These are phyloP conservation scores for Wiebesia pumilae DNA, from an alignment of 1,140 invertebrate genomes.

Conservation along the genomic window DNA sequence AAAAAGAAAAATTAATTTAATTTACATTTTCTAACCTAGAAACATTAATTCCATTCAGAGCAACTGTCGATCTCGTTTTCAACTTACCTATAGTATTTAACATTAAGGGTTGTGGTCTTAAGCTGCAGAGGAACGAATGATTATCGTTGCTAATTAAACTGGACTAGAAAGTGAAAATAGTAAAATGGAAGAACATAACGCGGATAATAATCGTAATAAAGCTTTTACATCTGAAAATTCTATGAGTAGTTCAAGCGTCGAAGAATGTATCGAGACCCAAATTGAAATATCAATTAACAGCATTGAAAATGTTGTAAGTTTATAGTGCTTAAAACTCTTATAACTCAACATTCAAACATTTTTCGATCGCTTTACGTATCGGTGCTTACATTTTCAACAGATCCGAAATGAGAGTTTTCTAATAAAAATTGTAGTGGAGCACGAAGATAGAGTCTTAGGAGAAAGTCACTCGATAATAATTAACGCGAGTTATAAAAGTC, in stretches of 20 bases:
- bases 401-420: slow-evolving; percentile 29
- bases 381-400: slow-evolving; percentile 31
- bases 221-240: slow-evolving; percentile 2
- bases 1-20: not conserved
- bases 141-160: not conserved
- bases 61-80: not conserved
- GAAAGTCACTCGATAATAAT: slow-evolving; percentile 53
- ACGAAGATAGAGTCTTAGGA: slow-evolving; percentile 55
- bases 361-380: not conserved
- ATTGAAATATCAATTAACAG: slow-evolving; percentile 53
- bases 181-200: not conserved
- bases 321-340: slow-evolving; percentile 2
- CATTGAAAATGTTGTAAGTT: slow-evolving; percentile 62
- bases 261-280: not conserved
- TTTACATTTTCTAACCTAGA: slow-evolving; percentile 4
- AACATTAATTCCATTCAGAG: not conserved
- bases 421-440: slow-evolving; percentile 54
- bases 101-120: not conserved
- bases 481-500: slow-evolving; percentile 41
- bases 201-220: not conserved
- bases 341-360: not conserved
- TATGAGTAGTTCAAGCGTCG: not conserved
- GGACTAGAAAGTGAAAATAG: not conserved
- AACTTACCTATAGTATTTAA: not conserved
- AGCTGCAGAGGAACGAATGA: not conserved